Evolutionary conservation across 2,113 vertebrate species (phyloP), one percentile per base, ranked within the genome.

Genomic region (Anarhynchus alexandrinus): DNA sequence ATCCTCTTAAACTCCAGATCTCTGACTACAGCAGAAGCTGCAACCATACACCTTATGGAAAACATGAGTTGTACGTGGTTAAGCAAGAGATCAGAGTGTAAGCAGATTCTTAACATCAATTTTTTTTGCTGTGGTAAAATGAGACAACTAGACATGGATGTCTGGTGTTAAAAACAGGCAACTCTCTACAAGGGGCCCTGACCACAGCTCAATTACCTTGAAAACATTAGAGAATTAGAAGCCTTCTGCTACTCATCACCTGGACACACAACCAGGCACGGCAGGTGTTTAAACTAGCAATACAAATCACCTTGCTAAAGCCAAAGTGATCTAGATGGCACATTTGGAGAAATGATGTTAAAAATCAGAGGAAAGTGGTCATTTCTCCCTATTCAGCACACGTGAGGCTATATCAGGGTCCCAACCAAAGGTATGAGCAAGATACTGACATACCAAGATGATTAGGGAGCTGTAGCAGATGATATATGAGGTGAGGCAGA

Each of bases 61-160:
- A 73, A 67, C 3, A 2, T 0, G 1, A 80, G 13, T 1, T 78
- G 27, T 7, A 38, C 3, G 0, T 6, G 2, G 4, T 42, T 67
- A 67, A 42, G 18, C 11, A 21, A 2, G 12, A 79, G 29, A 42
- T 26, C 15, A 78, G 45, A 62, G 10, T 4, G 4, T 6, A 16
- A 76, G n/a, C 0, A 42, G n/a, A 62, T 74, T 58, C 30, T 66
- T 42, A 90, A n/a, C 12, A 57, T 17, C 5, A 12, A 1, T 32
- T 47, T 16, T 76, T 76, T 71, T 67, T 22, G 2, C n/a, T 26
- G 2, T 6, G 10, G 13, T 20, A 58, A 78, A 84, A 40, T 25
- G 9, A 30, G 32, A 64, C 54, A 65, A 12, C 19, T 5, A 7
- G 20, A 36, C 15, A 29, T 5, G 21, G 49, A 26, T 21, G 11